Conservation (phyloP, 1,140 invertebrate species). For the Drosophila ironensis region DNA sequence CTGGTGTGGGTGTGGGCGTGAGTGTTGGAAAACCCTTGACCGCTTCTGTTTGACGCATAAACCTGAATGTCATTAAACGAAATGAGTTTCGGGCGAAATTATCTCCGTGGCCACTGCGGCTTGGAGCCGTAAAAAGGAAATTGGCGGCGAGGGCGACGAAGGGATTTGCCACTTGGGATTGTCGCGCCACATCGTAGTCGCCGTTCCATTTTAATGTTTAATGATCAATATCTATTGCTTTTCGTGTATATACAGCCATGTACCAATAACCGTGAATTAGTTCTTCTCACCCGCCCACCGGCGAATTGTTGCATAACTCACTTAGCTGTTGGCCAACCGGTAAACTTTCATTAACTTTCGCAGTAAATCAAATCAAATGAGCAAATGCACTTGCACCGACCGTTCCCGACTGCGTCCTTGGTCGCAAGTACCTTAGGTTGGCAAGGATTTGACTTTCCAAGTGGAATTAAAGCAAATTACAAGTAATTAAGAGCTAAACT, state of each 20-base stretch:
- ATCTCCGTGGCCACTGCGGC: conserved; percentile 34
- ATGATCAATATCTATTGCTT: conserved; percentile 49
- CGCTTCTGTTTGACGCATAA: conserved; percentile 66
- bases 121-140: conserved; percentile 8
- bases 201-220: conserved; percentile 62
- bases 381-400: conserved; percentile 36
- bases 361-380: conserved; percentile 75
- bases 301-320: conserved; percentile 74
- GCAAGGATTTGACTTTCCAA: conserved; percentile 54
- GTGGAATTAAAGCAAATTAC: conserved; percentile 78
- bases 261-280: background rate
- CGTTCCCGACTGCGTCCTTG: conserved; percentile 3
- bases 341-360: conserved; percentile 72
- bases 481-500: conserved; percentile 72
- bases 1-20: no score
- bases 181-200: conserved; percentile 8
- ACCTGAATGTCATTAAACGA: conserved; percentile 75
- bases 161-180: conserved; percentile 18
- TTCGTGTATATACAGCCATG: background rate
- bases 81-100: conserved; percentile 78
- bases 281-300: no score
- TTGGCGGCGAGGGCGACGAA: background rate
- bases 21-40: conserved; percentile 15
- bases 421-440: background rate
- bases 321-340: conserved; percentile 50